phyloP scores from a whole-genome alignment of 30 jellyfish, hydroid and myxozoan species.

The Aurelia sp. region DNA sequence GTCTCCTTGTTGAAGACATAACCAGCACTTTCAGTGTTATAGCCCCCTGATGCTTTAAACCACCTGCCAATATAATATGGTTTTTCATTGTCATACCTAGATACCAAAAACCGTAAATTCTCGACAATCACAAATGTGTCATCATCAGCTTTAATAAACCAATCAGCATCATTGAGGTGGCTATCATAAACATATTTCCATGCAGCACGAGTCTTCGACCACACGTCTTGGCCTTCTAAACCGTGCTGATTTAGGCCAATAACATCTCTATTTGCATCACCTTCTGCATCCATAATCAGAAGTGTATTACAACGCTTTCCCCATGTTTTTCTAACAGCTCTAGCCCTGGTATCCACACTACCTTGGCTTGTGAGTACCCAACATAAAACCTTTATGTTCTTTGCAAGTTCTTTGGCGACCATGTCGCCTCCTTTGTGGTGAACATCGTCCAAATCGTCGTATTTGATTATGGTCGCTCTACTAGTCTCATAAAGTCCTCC shows the following conservation, averaged over 20 bases:
- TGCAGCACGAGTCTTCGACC: slow-evolving; percentile 98
- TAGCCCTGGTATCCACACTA: slow-evolving; percentile 63
- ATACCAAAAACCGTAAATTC: slow-evolving; percentile 76
- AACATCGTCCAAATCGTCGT: slow-evolving; percentile 33
- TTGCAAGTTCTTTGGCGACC: slow-evolving; percentile 69
- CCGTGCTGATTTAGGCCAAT: slow-evolving; percentile 79
- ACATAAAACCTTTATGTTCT: slow-evolving; percentile 80
- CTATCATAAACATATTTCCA: slow-evolving; percentile 87
- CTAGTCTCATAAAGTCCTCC: background rate
- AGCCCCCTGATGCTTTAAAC: slow-evolving; percentile 91
- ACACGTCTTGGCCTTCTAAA: slow-evolving; percentile 76
- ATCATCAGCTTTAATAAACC: slow-evolving; percentile 98
- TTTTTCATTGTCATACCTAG: slow-evolving; percentile 57
- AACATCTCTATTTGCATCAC: slow-evolving; percentile 77
- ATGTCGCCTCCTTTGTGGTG: slow-evolving; percentile 82
- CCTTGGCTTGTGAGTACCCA: slow-evolving; percentile 91
- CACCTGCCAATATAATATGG: slow-evolving; percentile 96
- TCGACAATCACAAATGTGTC: slow-evolving; percentile 92
- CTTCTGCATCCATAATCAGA: slow-evolving; percentile 81
- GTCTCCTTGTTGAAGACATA: slow-evolving; percentile 90
- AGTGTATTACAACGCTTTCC: slow-evolving; percentile 92
- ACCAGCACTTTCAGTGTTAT: slow-evolving; percentile 98
- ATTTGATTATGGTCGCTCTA: slow-evolving; percentile 19
- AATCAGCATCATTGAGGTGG: slow-evolving; percentile 93
- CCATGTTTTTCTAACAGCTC: slow-evolving; percentile 97